Evolutionary conservation across 2,888 invertebrate genomes (phyloP).

Genomic region (Ormyrus pomaceus): DNA sequence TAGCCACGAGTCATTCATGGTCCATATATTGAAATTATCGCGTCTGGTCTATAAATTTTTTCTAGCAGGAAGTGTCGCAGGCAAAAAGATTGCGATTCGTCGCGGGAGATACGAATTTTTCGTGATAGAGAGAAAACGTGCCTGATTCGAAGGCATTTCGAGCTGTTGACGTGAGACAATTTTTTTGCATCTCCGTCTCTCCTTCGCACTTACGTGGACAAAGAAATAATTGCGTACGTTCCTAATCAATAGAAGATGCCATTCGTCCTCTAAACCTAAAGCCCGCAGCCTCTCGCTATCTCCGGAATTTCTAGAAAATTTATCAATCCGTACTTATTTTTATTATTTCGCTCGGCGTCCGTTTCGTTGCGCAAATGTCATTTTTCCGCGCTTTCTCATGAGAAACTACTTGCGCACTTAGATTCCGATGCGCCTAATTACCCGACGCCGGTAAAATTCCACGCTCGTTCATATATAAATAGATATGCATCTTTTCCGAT

Average conservation of each 20-base stretch:
- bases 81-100: slow-evolving; percentile 4
- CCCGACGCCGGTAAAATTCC: slow-evolving; percentile 8
- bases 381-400: slow-evolving; percentile 3
- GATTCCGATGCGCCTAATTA: background rate
- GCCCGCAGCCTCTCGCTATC: background rate
- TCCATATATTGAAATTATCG: no score
- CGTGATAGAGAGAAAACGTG: slow-evolving; percentile 5
- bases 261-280: background rate
- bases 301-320: slow-evolving; percentile 37
- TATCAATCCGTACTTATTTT: background rate
- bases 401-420: background rate
- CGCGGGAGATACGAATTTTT: background rate
- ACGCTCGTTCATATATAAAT: background rate
- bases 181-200: background rate
- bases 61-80: background rate
- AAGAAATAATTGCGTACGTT: slow-evolving; percentile 27
- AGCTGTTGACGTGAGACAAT: slow-evolving; percentile 27
- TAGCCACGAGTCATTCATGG: no score
- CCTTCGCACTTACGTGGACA: slow-evolving; percentile 18
- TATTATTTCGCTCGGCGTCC: background rate
- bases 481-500: background rate
- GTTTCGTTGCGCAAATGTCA: slow-evolving; percentile 7
- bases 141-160: slow-evolving; percentile 20
- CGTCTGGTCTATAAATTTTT: slow-evolving; percentile 1
- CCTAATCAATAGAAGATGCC: slow-evolving; percentile 24